Evolutionary conservation across 2,113 vertebrate genomes (phyloP), one percentile per base, ranked within the genome.

Genomic region (Ibidorhyncha struthersii): DNA sequence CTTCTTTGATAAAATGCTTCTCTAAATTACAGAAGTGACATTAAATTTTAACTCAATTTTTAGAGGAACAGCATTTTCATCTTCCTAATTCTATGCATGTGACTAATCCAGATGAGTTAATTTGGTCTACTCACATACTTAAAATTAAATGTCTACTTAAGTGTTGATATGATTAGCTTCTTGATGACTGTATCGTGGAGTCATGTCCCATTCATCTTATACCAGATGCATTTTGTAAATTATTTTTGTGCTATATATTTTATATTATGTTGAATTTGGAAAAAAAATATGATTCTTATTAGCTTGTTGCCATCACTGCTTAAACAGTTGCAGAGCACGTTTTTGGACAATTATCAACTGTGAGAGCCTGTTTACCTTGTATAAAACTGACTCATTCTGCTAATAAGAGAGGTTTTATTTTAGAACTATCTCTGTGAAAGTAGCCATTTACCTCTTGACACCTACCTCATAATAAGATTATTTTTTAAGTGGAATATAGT

Each of bases 11-110:
- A 55, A 91, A 89, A 61, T 8, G 1, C 2, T 77, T 70, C 30
- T 45, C 6, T 77, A 77, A 36, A 89, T 81, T 59, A 52, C 0
- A 0, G 40, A 53, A 15, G 6, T 0, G 5, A 38, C 21, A 45
- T 70, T 34, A 53, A 62, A 86, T 62, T 89, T 89, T 70, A 78
- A 15, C 14, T 93, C 10, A 3, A 56, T 66, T 70, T 86, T 89
- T 58, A 50, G 40, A 61, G n/a, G 55, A 86, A 65, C 5, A 50
- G 14, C 4, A 74, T 94, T 83, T 82, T 19, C 2, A 5, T 74
- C 29, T 53, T 80, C 17, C 8, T 61, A 52, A 86, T 91, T 83
- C 41, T 87, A 40, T 43, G 14, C 17, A 52, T 55, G 10, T 86
- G 63, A 62, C 49, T 70, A 81, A 83, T 78, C 26, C 23, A 71